Evolutionary conservation across 2,888 invertebrate genomes (phyloP), one percentile per base, ranked within the genome.

Genomic region (Eupithecia insigniata): DNA sequence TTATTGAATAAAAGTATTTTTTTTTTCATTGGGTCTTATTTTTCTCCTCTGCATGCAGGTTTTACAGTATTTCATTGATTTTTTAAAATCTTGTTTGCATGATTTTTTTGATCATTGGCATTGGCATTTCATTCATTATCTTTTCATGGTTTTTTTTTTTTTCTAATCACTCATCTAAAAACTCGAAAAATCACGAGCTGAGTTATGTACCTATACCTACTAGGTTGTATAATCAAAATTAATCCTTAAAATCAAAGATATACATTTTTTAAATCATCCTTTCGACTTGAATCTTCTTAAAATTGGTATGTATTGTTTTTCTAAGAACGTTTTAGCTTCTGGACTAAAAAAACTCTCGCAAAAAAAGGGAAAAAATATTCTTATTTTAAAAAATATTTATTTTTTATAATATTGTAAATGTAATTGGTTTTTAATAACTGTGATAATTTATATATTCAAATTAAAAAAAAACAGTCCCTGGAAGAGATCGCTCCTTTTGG

Each of bases 1-100:
- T 85, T 82, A 84, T 82, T 85, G 71, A 90, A 92, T 92, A 90
- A 93, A 92, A 87, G 81, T 89, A 87, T 92, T 89, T 86, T 89
- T 87, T 85, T 83, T 83, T 83, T 81, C 64, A 80, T 80, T 85
- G 85, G 84, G 88, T 87, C 83, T 92, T 91, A 87, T 89, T 91
- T 89, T 81, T 81, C 65, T 79, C 85, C 84, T 85, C 30, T 78
- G 84, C 85, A 87, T 80, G 83, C 43, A 34, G 71, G 64, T 77
- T 78, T 77, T 77, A 79, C 76, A 4, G 26, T 10, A 79, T 67
- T 70, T 65, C 66, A 55, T n/a, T 43, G 43, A 65, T 71, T 58
- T 60, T 28, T 60, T 60, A 65, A 64, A n/a, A 16, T 1, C 32
- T 34, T 34, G 39, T 43, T 39, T 73, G 73, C 73, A 70, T 73